These are phyloP conservation scores for Tenodera sinensis DNA, from an alignment of 2,888 invertebrate species.

Conservation along the genomic window DNA sequence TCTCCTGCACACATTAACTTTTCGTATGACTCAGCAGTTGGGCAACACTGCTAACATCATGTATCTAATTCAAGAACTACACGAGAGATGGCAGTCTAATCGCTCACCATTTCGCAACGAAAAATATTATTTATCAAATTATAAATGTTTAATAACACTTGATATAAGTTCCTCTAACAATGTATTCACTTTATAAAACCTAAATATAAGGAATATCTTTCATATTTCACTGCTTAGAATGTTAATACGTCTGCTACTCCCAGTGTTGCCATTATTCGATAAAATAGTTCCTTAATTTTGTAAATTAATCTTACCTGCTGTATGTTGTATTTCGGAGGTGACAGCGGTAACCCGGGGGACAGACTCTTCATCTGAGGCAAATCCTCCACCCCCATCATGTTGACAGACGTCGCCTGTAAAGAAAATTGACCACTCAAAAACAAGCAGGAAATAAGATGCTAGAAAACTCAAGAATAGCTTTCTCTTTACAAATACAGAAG, in stretches of 20 bases:
- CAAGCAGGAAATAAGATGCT: not conserved
- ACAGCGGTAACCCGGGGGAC: conserved; percentile 45
- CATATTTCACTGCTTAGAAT: not conserved
- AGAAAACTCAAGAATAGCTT: not conserved
- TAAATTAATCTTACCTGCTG: conserved; percentile 24
- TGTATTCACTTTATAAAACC: not conserved
- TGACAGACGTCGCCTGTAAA: not conserved
- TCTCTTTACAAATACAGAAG: not conserved
- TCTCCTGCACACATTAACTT: not conserved
- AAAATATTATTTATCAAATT: not conserved
- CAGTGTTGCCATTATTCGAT: conserved; percentile 5
- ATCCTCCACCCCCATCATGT: conserved; percentile 47
- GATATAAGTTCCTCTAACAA: not conserved
- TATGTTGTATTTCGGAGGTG: conserved; percentile 20
- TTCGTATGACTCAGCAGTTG: conserved; percentile 25
- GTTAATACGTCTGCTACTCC: not conserved
- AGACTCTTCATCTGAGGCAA: conserved; percentile 53
- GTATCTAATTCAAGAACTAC: not conserved
- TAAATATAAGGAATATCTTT: not conserved
- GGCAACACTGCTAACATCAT: conserved; percentile 12
- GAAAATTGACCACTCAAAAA: not conserved
- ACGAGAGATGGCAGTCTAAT: not conserved
- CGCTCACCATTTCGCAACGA: not conserved
- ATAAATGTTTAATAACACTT: not conserved
- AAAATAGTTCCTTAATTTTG: conserved; percentile 18